Percentiles rank a stretch among this genome's conserved stretches.
These are phyloP conservation scores for Mallotus villosus DNA, from an alignment of 2,797 vertebrate species.

Conservation along the genomic window DNA sequence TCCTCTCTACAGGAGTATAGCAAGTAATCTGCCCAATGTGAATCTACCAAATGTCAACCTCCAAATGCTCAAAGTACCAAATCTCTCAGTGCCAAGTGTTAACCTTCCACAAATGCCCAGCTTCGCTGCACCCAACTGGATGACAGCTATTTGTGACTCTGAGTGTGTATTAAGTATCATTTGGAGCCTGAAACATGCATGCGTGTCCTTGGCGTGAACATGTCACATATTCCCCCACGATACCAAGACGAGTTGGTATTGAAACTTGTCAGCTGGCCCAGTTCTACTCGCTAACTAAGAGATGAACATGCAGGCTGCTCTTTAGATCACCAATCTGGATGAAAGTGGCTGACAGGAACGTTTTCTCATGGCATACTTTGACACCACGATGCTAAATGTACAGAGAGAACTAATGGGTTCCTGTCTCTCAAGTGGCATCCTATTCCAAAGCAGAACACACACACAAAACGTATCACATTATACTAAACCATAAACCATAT, in stretches of 20 bases:
- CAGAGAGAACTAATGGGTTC: no score
- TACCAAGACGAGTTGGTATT: background rate
- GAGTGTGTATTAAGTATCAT: slow-evolving; percentile 92
- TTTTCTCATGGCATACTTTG: background rate
- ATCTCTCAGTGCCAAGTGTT: slow-evolving; percentile 86
- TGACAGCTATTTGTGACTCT: slow-evolving; percentile 88
- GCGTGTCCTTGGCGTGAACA: slow-evolving; percentile 83
- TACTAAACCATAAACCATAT: no score
- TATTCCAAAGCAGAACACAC: no score
- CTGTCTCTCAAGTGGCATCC: no score
- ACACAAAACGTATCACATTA: no score
- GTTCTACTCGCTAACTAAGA: background rate
- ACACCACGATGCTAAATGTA: background rate
- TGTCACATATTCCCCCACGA: slow-evolving; percentile 6
- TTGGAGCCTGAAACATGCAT: slow-evolving; percentile 78
- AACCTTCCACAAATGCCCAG: slow-evolving; percentile 93
- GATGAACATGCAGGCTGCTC: background rate
- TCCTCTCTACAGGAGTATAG: slow-evolving; percentile 93
- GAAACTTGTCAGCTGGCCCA: background rate
- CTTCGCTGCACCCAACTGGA: slow-evolving; percentile 94
- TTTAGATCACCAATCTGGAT: background rate
- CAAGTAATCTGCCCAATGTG: slow-evolving; percentile 95
- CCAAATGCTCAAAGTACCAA: slow-evolving; percentile 91
- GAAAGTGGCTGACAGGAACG: background rate
- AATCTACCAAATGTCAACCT: slow-evolving; percentile 94